Conservation (phyloP, 2,113 vertebrate genomes). For the Rhegmatorhina hoffmannsi region DNA sequence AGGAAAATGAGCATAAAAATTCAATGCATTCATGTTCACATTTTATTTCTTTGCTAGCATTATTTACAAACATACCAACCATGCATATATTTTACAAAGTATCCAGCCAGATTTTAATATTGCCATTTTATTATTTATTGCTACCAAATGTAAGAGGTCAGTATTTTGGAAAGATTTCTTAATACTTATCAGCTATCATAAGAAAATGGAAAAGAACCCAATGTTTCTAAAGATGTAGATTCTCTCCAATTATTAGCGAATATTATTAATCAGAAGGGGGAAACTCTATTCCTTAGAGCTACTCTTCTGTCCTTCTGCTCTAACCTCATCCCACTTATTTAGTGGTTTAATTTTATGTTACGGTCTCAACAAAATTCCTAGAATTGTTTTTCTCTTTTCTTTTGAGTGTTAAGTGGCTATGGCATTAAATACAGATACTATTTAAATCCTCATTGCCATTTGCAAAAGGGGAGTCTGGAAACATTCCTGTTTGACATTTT, state of each 20-base stretch:
- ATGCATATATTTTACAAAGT: background rate
- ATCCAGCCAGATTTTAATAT: background rate
- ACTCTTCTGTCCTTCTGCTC: background rate
- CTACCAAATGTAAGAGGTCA: background rate
- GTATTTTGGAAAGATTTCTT: background rate
- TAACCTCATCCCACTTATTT: background rate
- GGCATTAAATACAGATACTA: background rate
- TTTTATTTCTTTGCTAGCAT: background rate
- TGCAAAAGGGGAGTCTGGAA: background rate
- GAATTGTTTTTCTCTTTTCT: background rate
- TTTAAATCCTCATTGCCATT: background rate
- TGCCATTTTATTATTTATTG: background rate
- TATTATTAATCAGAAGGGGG: background rate
- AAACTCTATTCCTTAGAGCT: background rate
- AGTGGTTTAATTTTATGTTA: background rate
- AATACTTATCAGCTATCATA: background rate
- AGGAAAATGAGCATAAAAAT: background rate
- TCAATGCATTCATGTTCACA: background rate
- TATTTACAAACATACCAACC: background rate
- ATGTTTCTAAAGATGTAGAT: background rate
- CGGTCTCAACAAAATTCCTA: background rate
- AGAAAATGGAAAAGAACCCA: fast-evolving
- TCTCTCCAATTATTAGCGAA: background rate
- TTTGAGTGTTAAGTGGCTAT: background rate
- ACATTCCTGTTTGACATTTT: background rate